Base-by-base conservation (phyloP, 2,888 invertebrate genomes). In the Oligia fasciuncula region DNA sequence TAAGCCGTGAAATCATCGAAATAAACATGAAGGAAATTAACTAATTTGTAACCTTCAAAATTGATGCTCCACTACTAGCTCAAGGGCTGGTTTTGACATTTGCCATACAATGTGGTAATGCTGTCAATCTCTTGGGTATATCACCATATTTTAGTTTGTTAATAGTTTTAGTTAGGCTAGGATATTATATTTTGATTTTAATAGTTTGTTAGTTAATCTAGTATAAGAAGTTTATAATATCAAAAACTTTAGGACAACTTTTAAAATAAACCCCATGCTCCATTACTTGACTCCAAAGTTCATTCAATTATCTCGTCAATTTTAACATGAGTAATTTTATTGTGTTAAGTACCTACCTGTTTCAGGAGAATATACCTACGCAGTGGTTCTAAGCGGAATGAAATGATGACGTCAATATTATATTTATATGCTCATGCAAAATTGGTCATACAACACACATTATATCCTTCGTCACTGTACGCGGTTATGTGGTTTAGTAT, bases 371-470 rank as follows among this genome's bases (percentile, higher is more conserved):
- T 40, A 29, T 66, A 51, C 17, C 46, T 75, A 80, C 85, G 75
- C 57, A 65, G 1, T 65, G 5, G 19, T 66, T 72, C n/a, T 85
- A 73, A 40, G 23, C 0, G 67, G 85, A 76, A 84, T 71, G 6
- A 19, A 63, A 60, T 40, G 17, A 46, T 87, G 87, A 85, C 85
- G 85, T 87, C 69, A 87, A 67, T n/a, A n/a, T n/a, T n/a, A n/a
- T n/a, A n/a, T 79, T 8, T 11, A 17, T 40, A 29, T 40, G 43
- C 23, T 40, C 5, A 23, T 19, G 29, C 2, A 29, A 23, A 8
- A 81, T 65, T 79, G 6, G 70, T 81, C 69, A 79, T 70, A 71
- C 14, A 51, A 9, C 17, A 29, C 46, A 80, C 46, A 51, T 46
- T 35, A 23, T 68, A 79, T 69, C 13, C 23, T 67, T 62, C 72